Evolutionary conservation across 2,113 vertebrate species (phyloP), one percentile per base, ranked within the genome.

Genomic region (Poecile atricapillus): DNA sequence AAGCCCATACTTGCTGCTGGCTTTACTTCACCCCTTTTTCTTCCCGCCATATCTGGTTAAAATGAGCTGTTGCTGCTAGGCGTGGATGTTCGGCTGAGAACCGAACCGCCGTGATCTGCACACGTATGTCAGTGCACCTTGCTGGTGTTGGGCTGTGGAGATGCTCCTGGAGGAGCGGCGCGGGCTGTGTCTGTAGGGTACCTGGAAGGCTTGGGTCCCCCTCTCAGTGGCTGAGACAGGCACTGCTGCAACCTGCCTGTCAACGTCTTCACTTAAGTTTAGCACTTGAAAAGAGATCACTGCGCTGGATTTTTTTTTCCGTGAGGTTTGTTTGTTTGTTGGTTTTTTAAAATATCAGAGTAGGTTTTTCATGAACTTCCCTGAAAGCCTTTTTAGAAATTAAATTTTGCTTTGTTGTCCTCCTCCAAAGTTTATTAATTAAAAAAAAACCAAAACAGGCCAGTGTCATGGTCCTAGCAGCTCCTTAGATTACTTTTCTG

Each of bases 51-150:
- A 8, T 9, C 62, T 55, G 22, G 23, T 49, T 52, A 23, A 47
- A 81, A 63, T 3, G 50, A 91, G 5, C 52, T 87, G 69, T 37
- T 71, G 53, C 52, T 64, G 4, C 53, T 4, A 5, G 70, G 52
- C 15, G 14, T 15, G 43, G 44, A 19, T 56, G 15, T 24, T 46
- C 13, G 22, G 25, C 81, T 33, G 59, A 22, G 62, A 55, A 10
- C 18, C 4, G 15, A 44, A 16, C 8, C 17, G 0, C 33, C 24
- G 0, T 1, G 39, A 7, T 22, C 9, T 5, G 18, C 64, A 5
- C 15, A 3, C 31, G 1, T 15, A 10, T 10, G n/a, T 17, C 24
- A 8, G 15, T 18, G 13, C 21, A 4, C 12, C 31, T 41, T 2
- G 52, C 35, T 35, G 76, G 8, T 13, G 49, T 2, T 5, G 41